Evolutionary conservation across 2,113 vertebrate genomes (phyloP).

Genomic region (Promerops cafer): DNA sequence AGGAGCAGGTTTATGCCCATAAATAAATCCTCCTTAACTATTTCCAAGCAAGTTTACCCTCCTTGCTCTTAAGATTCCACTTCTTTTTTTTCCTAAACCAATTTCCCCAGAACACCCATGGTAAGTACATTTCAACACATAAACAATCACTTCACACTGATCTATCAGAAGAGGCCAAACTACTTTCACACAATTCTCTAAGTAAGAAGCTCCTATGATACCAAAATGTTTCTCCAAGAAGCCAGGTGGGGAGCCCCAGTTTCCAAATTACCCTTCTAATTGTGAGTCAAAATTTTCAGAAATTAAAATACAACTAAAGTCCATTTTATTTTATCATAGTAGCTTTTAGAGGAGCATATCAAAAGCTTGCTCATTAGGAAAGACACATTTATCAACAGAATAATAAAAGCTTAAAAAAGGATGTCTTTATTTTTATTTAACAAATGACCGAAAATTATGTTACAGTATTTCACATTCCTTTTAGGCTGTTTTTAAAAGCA

Average conservation of each 20-base stretch:
- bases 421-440: constrained; percentile 75
- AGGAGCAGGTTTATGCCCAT: background rate
- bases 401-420: constrained; percentile 77
- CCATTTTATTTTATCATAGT: constrained; percentile 30
- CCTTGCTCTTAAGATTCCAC: background rate
- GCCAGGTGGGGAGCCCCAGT: background rate
- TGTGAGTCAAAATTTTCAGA: background rate
- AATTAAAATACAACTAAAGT: constrained; percentile 29
- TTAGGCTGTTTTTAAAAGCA: constrained; percentile 49
- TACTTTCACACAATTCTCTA: constrained; percentile 21
- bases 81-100: background rate
- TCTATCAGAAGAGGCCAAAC: constrained; percentile 9
- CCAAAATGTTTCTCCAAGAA: background rate
- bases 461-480: constrained; percentile 31
- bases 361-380: constrained; percentile 59
- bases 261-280: constrained; percentile 2
- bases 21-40: background rate
- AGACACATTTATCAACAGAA: constrained; percentile 63
- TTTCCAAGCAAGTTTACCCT: background rate
- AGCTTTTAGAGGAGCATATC: constrained; percentile 55
- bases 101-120: background rate
- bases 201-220: background rate
- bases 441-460: constrained; percentile 13
- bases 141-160: background rate
- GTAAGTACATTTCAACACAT: background rate